phyloP scores from a whole-genome alignment of 2,888 invertebrate genomes.

The Nycteola revayana region DNA sequence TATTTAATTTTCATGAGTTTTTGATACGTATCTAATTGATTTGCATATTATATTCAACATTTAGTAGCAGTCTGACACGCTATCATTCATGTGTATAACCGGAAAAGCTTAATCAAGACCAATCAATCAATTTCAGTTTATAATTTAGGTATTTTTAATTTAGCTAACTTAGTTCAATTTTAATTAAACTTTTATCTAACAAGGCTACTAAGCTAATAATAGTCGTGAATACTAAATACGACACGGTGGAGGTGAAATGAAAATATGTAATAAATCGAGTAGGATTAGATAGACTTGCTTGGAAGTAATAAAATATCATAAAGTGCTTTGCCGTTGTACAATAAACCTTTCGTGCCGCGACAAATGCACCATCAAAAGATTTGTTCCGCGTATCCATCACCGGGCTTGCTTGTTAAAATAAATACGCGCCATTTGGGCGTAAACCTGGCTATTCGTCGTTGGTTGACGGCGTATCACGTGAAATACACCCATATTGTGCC shows the following conservation, averaged over 20 bases:
- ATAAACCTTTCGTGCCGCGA: slow-evolving; percentile 39
- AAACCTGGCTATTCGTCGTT: slow-evolving; percentile 47
- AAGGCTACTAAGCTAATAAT: too few species aligned
- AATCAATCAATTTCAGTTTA: slow-evolving; percentile 27
- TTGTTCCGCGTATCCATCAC: slow-evolving; percentile 52
- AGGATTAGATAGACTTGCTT: slow-evolving; percentile 13
- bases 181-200: too few species aligned
- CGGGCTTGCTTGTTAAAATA: slow-evolving; percentile 50
- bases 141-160: slow-evolving; percentile 16
- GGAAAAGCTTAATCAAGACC: slow-evolving; percentile 22
- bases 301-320: slow-evolving; percentile 21
- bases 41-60: too few species aligned
- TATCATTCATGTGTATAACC: slow-evolving; percentile 22
- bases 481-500: slow-evolving; percentile 18
- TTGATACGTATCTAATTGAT: too few species aligned
- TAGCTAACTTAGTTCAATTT: slow-evolving; percentile 13
- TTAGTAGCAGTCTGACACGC: slow-evolving; percentile 25
- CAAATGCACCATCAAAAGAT: slow-evolving; percentile 53
- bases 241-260: too few species aligned
- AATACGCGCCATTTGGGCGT: slow-evolving; percentile 44
- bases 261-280: slow-evolving; percentile 6
- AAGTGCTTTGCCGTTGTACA: slow-evolving; percentile 31
- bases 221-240: too few species aligned
- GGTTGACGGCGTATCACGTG: slow-evolving; percentile 31
- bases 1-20: too few species aligned